phyloP scores from a whole-genome alignment of 2,797 vertebrate species.

The Xenopus petersii region DNA sequence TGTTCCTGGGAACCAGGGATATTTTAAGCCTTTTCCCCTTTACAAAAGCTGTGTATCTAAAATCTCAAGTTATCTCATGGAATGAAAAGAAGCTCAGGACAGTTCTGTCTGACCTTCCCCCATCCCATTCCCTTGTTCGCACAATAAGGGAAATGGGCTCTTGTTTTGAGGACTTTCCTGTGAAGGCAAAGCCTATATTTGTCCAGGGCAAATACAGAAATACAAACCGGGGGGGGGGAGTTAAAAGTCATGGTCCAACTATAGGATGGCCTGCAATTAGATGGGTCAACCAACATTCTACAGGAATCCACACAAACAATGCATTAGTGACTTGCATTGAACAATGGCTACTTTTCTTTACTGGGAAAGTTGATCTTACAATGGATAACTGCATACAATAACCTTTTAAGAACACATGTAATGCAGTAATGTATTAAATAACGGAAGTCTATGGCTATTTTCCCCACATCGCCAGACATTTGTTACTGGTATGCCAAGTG shows the following conservation, averaged over 20 bases:
- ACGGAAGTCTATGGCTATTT: too few species aligned
- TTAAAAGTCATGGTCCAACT: conserved; percentile 9
- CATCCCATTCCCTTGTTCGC: conserved; percentile 21
- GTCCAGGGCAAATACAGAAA: conserved; percentile 44
- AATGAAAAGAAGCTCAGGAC: conserved; percentile 40
- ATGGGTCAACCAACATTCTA: conserved; percentile 36
- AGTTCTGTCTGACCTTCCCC: conserved; percentile 31
- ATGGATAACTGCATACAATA: background rate
- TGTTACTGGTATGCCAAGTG: too few species aligned
- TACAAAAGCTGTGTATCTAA: conserved; percentile 41
- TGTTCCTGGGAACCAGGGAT: conserved; percentile 28
- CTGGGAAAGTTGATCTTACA: too few species aligned
- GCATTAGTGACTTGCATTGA: conserved; percentile 11
- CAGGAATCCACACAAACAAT: conserved; percentile 26
- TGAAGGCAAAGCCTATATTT: conserved; percentile 26
- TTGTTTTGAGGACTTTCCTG: conserved; percentile 24
- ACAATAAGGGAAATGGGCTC: conserved; percentile 34
- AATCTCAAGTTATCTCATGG: conserved; percentile 43
- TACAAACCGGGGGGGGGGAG: conserved; percentile 22
- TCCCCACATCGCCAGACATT: too few species aligned
- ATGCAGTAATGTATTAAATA: too few species aligned
- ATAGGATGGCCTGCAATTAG: conserved; percentile 31
- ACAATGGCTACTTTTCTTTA: background rate
- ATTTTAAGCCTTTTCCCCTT: conserved; percentile 32
- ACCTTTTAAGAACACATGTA: too few species aligned